A percentile compares a stretch with the other conserved stretches of the same genome.
These are phyloP conservation scores for Argyresthia goedartella DNA, from an alignment of 2,888 invertebrate species.

Conservation along the genomic window DNA sequence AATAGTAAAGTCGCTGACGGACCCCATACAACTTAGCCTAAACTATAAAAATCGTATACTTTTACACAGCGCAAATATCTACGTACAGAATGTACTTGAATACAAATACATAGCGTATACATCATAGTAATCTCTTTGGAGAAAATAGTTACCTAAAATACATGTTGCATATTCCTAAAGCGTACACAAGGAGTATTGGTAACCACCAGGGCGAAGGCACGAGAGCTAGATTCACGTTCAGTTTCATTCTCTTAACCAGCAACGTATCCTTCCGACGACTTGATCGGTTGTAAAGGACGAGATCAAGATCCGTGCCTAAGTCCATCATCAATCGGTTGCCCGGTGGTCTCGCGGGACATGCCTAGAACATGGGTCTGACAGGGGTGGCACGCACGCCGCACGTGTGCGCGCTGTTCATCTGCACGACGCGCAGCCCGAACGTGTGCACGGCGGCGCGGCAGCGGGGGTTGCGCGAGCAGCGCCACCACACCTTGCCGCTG, in stretches of 20 bases:
- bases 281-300: conserved; percentile 17
- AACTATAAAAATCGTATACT: conserved; percentile 58
- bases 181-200: conserved; percentile 27
- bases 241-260: conserved; percentile 20
- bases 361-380: conserved; percentile 56
- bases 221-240: conserved; percentile 36
- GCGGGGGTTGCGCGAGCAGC: conserved; percentile 60
- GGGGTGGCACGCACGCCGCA: conserved; percentile 63
- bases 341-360: conserved; percentile 28
- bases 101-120: conserved; percentile 36
- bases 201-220: conserved; percentile 61
- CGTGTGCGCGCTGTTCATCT: conserved; percentile 64
- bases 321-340: conserved; percentile 37
- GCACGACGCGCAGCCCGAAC: conserved; percentile 58
- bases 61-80: conserved; percentile 59
- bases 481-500: conserved; percentile 65
- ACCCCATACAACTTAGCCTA: conserved; percentile 33
- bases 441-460: conserved; percentile 64
- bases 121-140: conserved; percentile 64
- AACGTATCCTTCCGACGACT: too few relatives aligned
- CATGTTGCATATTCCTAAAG: conserved; percentile 23
- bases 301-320: conserved; percentile 51
- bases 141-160: conserved; percentile 33
- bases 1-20: conserved; percentile 21
- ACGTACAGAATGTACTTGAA: conserved; percentile 33